Evolutionary conservation across 2,888 invertebrate genomes (phyloP).

Genomic region (Fabriciana adippe): DNA sequence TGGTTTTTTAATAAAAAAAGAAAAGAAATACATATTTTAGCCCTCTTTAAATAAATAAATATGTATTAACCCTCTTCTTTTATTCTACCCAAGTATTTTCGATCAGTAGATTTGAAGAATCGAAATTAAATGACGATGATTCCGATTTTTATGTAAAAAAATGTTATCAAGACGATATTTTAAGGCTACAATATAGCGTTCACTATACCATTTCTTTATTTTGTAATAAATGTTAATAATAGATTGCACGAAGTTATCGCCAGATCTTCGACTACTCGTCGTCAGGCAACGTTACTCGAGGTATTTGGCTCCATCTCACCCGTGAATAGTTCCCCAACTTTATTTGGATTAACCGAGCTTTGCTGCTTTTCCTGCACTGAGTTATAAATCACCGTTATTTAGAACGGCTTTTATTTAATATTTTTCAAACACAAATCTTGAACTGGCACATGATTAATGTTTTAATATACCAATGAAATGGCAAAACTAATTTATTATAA

Average conservation of each 20-base stretch:
- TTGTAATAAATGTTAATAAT: neutral
- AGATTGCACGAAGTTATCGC: neutral
- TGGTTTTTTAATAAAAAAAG: no score
- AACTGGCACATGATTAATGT: conserved; percentile 19
- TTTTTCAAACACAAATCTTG: conserved; percentile 20
- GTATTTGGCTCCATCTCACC: conserved; percentile 60
- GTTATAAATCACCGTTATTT: conserved; percentile 26
- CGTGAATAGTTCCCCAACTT: conserved; percentile 65
- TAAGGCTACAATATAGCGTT: no score
- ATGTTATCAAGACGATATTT: no score
- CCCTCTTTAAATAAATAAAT: no score
- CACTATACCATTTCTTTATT: neutral
- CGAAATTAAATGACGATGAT: no score
- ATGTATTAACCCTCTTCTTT: no score
- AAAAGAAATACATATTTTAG: no score
- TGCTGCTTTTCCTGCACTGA: conserved; percentile 17
- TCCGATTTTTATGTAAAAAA: no score
- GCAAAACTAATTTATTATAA: conserved; percentile 10
- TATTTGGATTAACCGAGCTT: conserved; percentile 45
- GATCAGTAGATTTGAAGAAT: no score
- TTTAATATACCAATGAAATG: conserved; percentile 18
- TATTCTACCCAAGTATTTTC: no score
- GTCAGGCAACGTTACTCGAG: conserved; percentile 44
- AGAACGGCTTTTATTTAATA: conserved; percentile 17
- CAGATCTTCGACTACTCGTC: conserved; percentile 27